Percentiles rank a stretch among this genome's conserved stretches.
Evolutionary conservation across 2,888 invertebrate species (phyloP).

Genomic region (Hirudinaria manillensis): DNA sequence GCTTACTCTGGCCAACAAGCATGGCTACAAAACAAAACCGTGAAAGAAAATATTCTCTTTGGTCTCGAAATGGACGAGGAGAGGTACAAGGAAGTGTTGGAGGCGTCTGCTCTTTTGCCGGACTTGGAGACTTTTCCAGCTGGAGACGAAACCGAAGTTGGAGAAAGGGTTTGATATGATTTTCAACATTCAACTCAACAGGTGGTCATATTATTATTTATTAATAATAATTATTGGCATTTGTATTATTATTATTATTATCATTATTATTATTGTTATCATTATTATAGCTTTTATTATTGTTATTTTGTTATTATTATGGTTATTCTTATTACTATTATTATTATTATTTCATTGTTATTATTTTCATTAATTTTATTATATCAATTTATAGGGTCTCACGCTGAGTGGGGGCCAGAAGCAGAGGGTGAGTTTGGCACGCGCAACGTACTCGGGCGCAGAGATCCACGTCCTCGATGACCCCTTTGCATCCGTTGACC

Average conservation of each 20-base stretch:
- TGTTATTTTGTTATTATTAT: background rate
- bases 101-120: constrained; percentile 4
- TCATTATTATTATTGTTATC: background rate
- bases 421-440: constrained; percentile 34
- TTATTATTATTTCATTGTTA: background rate
- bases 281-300: background rate
- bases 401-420: constrained; percentile 36
- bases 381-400: background rate
- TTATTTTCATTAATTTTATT: background rate
- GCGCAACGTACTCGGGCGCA: constrained; percentile 5
- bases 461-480: constrained; percentile 30
- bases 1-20: constrained; percentile 24
- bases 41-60: constrained; percentile 24
- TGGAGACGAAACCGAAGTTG: constrained; percentile 20
- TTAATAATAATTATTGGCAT: background rate
- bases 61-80: constrained; percentile 8
- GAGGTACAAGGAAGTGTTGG: constrained; percentile 15
- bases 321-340: background rate
- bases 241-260: background rate
- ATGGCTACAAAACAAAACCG: constrained; percentile 22
- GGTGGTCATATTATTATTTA: background rate
- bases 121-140: constrained; percentile 14
- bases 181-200: background rate
- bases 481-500: constrained; percentile 32
- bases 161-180: constrained; percentile 1